Base-by-base conservation (phyloP, 2,797 vertebrate species). In the Anniella stebbinsi region DNA sequence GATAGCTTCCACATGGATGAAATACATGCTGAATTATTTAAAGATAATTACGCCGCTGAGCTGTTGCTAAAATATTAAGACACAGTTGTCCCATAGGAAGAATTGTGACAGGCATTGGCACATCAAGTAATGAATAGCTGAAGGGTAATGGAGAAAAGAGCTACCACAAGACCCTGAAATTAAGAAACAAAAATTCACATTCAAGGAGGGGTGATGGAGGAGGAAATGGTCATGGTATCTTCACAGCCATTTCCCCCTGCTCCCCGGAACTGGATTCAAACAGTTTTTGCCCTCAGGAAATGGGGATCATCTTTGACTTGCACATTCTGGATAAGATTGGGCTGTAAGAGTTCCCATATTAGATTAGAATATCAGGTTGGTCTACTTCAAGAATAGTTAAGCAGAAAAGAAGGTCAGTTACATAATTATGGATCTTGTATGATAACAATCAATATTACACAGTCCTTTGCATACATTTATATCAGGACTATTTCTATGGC, bases 51-150 rank as follows among this genome's bases (percentile, higher is more conserved):
- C 94, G 96, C 95, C 1, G 70, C 94, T 97, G 91, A 93, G 91
- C 93, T 96, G 91, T 97, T 97, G 94, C 96, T 97, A 97, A 98
- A 97, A 98, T 97, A 97, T 97, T 97, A 97, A 97, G 97, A 97
- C 93, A 96, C 93, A 90, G 81, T 95, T 97, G 95, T 97, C 96
- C 96, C 97, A 96, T 89, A 97, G 96, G 97, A 97, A 94, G 96
- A 94, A 96, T 83, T 96, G 93, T 94, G 96, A 96, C 93, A 96
- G 95, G 95, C 91, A 94, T 88, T 95, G 93, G 91, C 94, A 96
- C 86, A 95, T 96, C 94, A 94, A 89, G 87, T 96, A 97, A 96
- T 96, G 95, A 97, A 97, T 95, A 96, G 94, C 92, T 95, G 87
- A 95, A 89, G 94, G 92, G 87, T 95, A 94, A 94, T 45, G 51